These are phyloP conservation scores for Allobates femoralis DNA, from an alignment of 2,797 vertebrate genomes.

Conservation along the genomic window DNA sequence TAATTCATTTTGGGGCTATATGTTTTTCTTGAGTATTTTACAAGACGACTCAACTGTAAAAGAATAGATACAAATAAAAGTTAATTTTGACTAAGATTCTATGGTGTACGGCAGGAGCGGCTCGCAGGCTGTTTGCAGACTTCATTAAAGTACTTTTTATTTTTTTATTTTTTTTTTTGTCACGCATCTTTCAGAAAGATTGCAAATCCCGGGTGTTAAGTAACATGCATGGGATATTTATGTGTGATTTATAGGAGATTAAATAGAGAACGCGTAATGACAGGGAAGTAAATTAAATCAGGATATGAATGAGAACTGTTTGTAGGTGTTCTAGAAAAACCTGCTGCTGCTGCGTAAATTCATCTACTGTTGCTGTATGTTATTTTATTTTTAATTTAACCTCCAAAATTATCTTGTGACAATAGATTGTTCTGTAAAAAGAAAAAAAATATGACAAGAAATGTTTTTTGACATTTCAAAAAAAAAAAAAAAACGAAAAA, in stretches of 20 bases:
- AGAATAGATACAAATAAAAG: background rate
- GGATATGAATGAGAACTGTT: conserved; percentile 75
- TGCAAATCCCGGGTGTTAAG: conserved; percentile 70
- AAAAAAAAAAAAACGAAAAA: conserved; percentile 56
- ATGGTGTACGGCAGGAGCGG: background rate
- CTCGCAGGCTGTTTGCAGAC: background rate
- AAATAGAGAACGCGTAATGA: conserved; percentile 71
- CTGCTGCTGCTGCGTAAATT: conserved; percentile 71
- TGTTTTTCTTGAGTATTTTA: too few species aligned
- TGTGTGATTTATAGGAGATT: conserved; percentile 73
- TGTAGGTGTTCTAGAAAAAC: conserved; percentile 72
- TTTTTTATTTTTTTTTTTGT: conserved; percentile 46
- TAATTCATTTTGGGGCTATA: too few species aligned
- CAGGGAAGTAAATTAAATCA: conserved; percentile 78
- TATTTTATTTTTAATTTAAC: conserved; percentile 72
- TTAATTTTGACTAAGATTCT: background rate
- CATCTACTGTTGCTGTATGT: conserved; percentile 72
- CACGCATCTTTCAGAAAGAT: conserved; percentile 67
- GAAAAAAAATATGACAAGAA: conserved; percentile 31
- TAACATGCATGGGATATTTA: conserved; percentile 72
- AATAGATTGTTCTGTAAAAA: conserved; percentile 67
- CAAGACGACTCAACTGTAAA: background rate
- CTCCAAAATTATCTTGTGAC: conserved; percentile 69
- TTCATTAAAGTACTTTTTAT: conserved; percentile 21
- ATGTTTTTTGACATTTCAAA: conserved; percentile 69